phyloP scores from a whole-genome alignment of 2,797 vertebrate species.

The Microctenopoma steveboyesi region DNA sequence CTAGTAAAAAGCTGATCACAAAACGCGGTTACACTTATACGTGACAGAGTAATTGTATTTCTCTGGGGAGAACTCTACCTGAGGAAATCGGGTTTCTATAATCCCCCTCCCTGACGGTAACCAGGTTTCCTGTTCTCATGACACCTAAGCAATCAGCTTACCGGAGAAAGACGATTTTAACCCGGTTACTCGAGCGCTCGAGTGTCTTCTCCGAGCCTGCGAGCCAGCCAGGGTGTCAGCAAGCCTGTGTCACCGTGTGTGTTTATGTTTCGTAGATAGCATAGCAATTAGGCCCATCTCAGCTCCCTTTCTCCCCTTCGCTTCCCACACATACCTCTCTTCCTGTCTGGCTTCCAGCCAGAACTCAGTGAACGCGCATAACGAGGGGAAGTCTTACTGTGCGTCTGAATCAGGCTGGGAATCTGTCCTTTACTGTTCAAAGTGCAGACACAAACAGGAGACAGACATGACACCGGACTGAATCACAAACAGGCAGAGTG shows the following conservation, averaged over 20 bases:
- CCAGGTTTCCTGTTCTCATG: too few relatives aligned
- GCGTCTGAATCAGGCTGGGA: constrained; percentile 17
- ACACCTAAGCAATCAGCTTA: too few relatives aligned
- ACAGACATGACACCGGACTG: constrained; percentile 23
- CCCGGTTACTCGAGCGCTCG: too few relatives aligned
- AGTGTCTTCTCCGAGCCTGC: constrained; percentile 10
- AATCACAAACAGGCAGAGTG: constrained; percentile 36
- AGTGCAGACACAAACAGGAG: constrained; percentile 31
- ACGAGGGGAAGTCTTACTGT: neutral
- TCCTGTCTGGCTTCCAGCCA: constrained; percentile 35
- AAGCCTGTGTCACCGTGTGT: constrained; percentile 1
- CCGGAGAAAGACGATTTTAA: too few relatives aligned
- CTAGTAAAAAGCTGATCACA: too few relatives aligned
- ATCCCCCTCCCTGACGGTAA: too few relatives aligned
- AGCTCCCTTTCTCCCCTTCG: constrained; percentile 31
- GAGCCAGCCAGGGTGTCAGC: constrained; percentile 12
- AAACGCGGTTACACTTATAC: too few relatives aligned
- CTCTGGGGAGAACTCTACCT: too few relatives aligned
- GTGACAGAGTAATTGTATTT: too few relatives aligned
- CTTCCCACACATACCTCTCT: constrained; percentile 27
- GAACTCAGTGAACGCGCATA: constrained; percentile 11
- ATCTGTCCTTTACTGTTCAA: constrained; percentile 38
- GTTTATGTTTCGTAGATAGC: constrained; percentile 20
- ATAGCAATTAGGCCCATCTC: constrained; percentile 53
- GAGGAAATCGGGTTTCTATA: too few relatives aligned